Evolutionary conservation across 23 tunicate genomes (phyloP).

Genomic region (Ciona savignyi): DNA sequence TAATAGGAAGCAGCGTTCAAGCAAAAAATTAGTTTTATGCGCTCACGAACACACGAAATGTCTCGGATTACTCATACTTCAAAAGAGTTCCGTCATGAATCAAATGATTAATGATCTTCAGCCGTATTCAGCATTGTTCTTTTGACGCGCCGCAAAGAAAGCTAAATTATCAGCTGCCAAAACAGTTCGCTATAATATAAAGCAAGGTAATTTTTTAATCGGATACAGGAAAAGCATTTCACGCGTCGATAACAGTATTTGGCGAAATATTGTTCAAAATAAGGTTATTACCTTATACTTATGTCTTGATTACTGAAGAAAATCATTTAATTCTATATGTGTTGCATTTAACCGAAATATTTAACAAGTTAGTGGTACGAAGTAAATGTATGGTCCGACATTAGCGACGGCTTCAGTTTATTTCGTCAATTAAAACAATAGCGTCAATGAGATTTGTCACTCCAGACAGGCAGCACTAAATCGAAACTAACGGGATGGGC

Average conservation of each 20-base stretch:
- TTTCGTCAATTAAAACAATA: background rate
- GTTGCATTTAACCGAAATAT: too few relatives aligned
- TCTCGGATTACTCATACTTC: slow-evolving; percentile 1
- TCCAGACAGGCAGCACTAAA: background rate
- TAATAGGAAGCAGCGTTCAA: too few relatives aligned
- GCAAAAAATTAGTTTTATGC: too few relatives aligned
- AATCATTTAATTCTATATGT: too few relatives aligned
- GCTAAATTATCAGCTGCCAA: background rate
- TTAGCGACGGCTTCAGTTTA: too few relatives aligned
- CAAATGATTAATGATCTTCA: background rate
- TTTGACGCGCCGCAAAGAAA: background rate
- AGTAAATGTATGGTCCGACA: too few relatives aligned
- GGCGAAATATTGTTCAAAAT: too few relatives aligned
- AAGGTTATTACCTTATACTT: too few relatives aligned
- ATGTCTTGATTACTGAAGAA: too few relatives aligned
- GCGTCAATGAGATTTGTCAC: background rate
- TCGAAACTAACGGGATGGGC: background rate
- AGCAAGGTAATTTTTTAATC: background rate
- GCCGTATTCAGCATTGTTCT: background rate
- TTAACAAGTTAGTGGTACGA: too few relatives aligned
- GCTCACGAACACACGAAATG: too few relatives aligned
- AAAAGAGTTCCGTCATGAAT: background rate
- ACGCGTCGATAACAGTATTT: too few relatives aligned
- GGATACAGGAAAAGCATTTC: background rate
- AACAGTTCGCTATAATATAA: background rate